phyloP scores from a whole-genome alignment of 2,888 invertebrate genomes.

The Platycnemis pennipes region DNA sequence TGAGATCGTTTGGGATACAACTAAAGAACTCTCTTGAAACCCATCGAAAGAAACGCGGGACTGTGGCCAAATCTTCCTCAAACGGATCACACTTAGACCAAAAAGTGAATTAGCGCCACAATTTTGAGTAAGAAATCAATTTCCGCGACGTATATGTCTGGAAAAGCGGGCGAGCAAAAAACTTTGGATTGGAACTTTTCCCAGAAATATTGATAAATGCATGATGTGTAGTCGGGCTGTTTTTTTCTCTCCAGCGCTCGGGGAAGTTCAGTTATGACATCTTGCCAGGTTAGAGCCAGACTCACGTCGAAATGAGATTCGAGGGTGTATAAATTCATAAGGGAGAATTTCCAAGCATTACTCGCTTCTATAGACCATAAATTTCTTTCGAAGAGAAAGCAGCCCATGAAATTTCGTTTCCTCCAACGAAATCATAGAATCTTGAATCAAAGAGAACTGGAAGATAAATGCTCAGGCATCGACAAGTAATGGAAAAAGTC shows the following conservation, averaged over 20 bases:
- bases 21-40: conserved; percentile 41
- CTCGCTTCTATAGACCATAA: conserved; percentile 23
- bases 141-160: conserved; percentile 6
- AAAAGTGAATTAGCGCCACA: conserved; percentile 35
- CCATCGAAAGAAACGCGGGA: conserved; percentile 39
- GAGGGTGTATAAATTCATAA: background rate
- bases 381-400: background rate
- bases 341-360: background rate
- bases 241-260: background rate
- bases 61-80: background rate
- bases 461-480: background rate
- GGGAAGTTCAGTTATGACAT: background rate
- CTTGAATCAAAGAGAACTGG: background rate
- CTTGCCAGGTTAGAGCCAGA: conserved; percentile 22
- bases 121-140: conserved; percentile 47
- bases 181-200: conserved; percentile 20
- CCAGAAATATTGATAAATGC: conserved; percentile 15
- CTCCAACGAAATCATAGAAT: background rate
- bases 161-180: background rate
- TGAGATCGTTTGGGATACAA: conserved; percentile 46
- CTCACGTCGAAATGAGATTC: background rate
- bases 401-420: background rate
- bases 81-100: background rate
- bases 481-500: background rate
- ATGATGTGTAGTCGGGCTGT: background rate